phyloP scores from a whole-genome alignment of 2,888 invertebrate genomes.

The Drosophila nr. perissopoda region DNA sequence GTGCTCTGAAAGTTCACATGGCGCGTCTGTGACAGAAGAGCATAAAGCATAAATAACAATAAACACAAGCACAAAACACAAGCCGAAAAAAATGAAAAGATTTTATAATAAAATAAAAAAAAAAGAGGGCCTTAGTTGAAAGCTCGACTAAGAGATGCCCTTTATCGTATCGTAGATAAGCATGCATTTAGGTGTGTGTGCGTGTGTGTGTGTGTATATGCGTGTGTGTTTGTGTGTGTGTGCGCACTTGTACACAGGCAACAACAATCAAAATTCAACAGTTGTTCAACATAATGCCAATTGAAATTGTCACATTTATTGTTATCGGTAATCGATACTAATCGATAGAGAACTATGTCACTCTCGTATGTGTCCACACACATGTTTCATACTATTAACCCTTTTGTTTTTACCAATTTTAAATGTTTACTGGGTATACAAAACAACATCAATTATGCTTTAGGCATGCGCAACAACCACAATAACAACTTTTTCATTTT shows the following conservation, averaged over 20 bases:
- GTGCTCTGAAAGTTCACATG: slow-evolving; percentile 10
- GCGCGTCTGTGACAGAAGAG: neutral
- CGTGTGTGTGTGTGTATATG: neutral
- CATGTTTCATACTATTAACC: neutral
- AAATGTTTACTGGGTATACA: neutral
- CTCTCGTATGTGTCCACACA: neutral
- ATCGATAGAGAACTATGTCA: neutral
- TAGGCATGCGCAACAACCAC: slow-evolving; percentile 41
- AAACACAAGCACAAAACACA: slow-evolving; percentile 37
- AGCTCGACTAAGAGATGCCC: neutral
- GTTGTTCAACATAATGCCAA: neutral
- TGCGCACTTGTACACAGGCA: neutral
- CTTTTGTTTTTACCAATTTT: neutral
- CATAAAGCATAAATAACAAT: slow-evolving; percentile 39
- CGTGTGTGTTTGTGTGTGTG: too few relatives aligned
- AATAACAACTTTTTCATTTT: slow-evolving; percentile 40
- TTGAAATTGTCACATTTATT: neutral
- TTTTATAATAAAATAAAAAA: slow-evolving; percentile 29
- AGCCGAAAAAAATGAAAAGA: slow-evolving; percentile 37
- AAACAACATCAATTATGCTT: slow-evolving; percentile 37
- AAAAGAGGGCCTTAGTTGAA: neutral
- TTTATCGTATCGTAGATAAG: neutral
- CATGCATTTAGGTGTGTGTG: neutral
- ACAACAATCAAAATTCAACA: neutral
- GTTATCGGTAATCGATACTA: neutral